Evolutionary conservation across 2,888 invertebrate species (phyloP).

Genomic region (Drosophila dives): DNA sequence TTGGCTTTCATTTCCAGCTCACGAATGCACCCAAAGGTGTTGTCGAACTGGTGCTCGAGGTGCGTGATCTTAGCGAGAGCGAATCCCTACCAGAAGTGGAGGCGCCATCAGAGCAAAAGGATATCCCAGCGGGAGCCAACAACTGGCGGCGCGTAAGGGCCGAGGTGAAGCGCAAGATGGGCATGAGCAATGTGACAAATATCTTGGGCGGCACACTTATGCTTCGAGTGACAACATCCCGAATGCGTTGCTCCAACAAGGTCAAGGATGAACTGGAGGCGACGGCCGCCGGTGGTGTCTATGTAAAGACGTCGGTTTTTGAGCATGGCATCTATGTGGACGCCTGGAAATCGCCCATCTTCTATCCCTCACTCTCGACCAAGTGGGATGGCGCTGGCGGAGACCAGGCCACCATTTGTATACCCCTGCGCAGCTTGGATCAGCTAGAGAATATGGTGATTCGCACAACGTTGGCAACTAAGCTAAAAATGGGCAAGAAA

Average conservation of each 20-base stretch:
- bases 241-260: conserved; percentile 84
- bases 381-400: conserved; percentile 87
- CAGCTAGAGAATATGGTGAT: conserved; percentile 81
- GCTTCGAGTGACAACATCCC: conserved; percentile 81
- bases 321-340: conserved; percentile 88
- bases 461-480: conserved; percentile 83
- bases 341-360: conserved; percentile 90
- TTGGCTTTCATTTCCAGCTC: conserved; percentile 59
- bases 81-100: conserved; percentile 16
- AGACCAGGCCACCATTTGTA: conserved; percentile 75
- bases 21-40: conserved; percentile 82
- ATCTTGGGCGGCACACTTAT: conserved; percentile 58
- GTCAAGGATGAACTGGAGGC: conserved; percentile 84
- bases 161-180: conserved; percentile 83
- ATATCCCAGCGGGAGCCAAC: conserved; percentile 15
- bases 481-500: conserved; percentile 84
- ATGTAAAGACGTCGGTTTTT: conserved; percentile 91
- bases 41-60: conserved; percentile 82
- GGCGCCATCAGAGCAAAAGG: conserved; percentile 9
- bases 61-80: conserved; percentile 76
- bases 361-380: conserved; percentile 91
- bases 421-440: conserved; percentile 78
- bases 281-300: conserved; percentile 86
- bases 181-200: conserved; percentile 67
- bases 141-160: conserved; percentile 81